Conservation (phyloP, 2,888 invertebrate species). For the Cyclophora punctaria region DNA sequence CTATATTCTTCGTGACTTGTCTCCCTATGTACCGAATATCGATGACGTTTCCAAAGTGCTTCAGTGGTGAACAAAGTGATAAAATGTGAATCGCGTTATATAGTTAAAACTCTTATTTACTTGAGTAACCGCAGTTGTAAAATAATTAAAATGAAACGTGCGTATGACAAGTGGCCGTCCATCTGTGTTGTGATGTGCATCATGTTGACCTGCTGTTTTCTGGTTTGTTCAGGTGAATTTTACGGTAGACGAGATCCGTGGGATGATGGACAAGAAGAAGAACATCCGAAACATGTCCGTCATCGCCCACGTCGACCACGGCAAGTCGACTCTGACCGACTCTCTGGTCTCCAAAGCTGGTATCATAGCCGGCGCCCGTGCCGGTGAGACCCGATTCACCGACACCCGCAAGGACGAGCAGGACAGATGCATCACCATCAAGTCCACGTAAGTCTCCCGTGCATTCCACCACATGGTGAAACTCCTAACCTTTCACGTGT, state of each 20-base stretch:
- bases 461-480: slow-evolving; percentile 33
- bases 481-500: slow-evolving; percentile 23
- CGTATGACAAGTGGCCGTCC: slow-evolving; percentile 38
- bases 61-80: slow-evolving; percentile 39
- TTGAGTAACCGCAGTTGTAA: slow-evolving; percentile 4
- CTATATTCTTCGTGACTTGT: slow-evolving; percentile 36
- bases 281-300: slow-evolving; percentile 99
- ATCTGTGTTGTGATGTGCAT: slow-evolving; percentile 48
- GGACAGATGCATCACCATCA: slow-evolving; percentile 99
- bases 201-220: slow-evolving; percentile 48
- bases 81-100: slow-evolving; percentile 8
- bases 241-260: slow-evolving; percentile 99
- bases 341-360: slow-evolving; percentile 99
- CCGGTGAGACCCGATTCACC: slow-evolving; percentile 99
- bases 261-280: slow-evolving; percentile 99
- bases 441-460: slow-evolving; percentile 91
- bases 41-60: slow-evolving; percentile 64
- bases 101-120: neutral
- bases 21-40: slow-evolving; percentile 40
- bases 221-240: slow-evolving; percentile 95
- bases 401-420: slow-evolving; percentile 99
- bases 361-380: slow-evolving; percentile 98
- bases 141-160: slow-evolving; percentile 39
- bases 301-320: slow-evolving; percentile 99
- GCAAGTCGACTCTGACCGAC: slow-evolving; percentile 99